phyloP scores from a whole-genome alignment of 2,888 invertebrate genomes.

The Adelognathus sp. region DNA sequence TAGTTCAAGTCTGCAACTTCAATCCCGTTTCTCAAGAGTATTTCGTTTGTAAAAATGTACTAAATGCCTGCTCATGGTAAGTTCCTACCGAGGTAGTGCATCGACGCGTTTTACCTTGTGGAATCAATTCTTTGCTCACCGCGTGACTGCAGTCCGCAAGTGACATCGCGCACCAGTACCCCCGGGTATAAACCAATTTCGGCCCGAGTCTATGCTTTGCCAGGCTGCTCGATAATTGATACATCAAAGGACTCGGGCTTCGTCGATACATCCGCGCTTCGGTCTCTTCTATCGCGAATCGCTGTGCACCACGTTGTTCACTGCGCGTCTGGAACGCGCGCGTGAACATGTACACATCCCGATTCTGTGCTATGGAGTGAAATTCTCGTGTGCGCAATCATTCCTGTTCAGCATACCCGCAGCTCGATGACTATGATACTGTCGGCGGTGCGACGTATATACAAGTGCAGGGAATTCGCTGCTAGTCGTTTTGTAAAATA shows the following conservation, averaged over 20 bases:
- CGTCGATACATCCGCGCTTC: constrained; percentile 53
- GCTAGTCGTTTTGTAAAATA: constrained; percentile 56
- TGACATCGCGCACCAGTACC: constrained; percentile 11
- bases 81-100: no score
- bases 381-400: constrained; percentile 57
- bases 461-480: constrained; percentile 47
- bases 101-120: no score
- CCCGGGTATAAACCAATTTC: constrained; percentile 56
- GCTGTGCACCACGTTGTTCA: constrained; percentile 17
- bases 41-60: no score
- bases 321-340: constrained; percentile 19
- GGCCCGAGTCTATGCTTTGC: constrained; percentile 47
- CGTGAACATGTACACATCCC: constrained; percentile 36
- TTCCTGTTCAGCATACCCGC: constrained; percentile 47
- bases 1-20: no score
- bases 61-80: no score
- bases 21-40: no score
- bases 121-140: no score
- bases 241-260: constrained; percentile 63
- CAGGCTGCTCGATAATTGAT: constrained; percentile 65
- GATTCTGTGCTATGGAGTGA: constrained; percentile 24
- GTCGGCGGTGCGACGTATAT: background rate
- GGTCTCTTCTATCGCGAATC: constrained; percentile 35
- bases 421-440: constrained; percentile 47
- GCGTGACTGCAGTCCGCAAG: background rate